phyloP scores from a whole-genome alignment of 2,797 vertebrate genomes.

The Cuniculus paca region DNA sequence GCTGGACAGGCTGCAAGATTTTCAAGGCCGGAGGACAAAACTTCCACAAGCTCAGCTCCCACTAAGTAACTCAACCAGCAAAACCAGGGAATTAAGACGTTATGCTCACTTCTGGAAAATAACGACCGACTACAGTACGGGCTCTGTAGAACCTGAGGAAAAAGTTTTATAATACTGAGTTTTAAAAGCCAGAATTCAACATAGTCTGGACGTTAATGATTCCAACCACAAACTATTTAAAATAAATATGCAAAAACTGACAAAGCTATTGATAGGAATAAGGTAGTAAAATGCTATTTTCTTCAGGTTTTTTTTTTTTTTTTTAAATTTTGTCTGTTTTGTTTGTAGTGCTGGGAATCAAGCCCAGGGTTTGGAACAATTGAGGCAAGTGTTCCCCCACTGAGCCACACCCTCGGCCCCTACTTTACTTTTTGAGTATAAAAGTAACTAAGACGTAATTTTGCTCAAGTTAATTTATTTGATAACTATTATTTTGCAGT shows the following conservation, averaged over 20 bases:
- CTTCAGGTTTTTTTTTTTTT: too few relatives aligned
- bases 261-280: background rate
- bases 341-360: background rate
- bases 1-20: background rate
- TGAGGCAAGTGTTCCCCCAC: background rate
- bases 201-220: background rate
- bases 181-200: background rate
- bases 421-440: background rate
- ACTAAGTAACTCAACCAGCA: background rate
- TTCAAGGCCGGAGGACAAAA: background rate
- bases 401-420: background rate
- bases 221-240: background rate
- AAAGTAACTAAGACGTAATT: background rate
- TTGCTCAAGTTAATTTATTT: background rate
- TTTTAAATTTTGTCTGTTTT: background rate
- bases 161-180: background rate
- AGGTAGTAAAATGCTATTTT: background rate
- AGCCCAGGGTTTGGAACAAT: background rate
- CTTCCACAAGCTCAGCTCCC: background rate
- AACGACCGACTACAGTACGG: background rate
- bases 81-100: background rate
- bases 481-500: background rate
- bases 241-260: background rate
- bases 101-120: background rate
- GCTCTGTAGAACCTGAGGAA: background rate